A percentile compares a stretch with the other conserved stretches of the same genome.
Conservation (phyloP, 2,113 vertebrate genomes). For the Sinocyclocheilus anshuiensis region DNA sequence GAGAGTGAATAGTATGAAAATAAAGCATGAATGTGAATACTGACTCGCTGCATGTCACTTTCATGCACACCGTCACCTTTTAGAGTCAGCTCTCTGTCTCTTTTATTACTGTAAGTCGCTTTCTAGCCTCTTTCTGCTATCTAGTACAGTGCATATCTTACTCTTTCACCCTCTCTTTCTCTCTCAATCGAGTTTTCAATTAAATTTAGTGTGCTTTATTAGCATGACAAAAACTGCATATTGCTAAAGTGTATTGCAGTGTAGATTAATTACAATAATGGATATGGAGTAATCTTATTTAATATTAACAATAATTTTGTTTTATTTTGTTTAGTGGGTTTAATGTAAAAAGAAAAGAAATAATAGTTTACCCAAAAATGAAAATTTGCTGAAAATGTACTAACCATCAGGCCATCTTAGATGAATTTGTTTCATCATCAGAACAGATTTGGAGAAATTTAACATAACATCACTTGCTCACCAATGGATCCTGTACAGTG, state of each 20-base stretch:
- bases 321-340: too few species aligned
- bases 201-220: not conserved
- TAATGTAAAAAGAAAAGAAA: too few species aligned
- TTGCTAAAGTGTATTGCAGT: not conserved
- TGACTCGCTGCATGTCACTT: conserved; percentile 42
- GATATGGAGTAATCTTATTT: not conserved
- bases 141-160: not conserved
- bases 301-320: too few species aligned
- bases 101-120: not conserved
- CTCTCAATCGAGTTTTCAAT: not conserved
- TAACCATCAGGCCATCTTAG: too few species aligned
- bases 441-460: too few species aligned
- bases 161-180: not conserved
- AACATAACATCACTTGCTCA: too few species aligned
- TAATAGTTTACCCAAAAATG: too few species aligned
- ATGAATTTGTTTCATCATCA: too few species aligned
- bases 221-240: not conserved
- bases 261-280: not conserved
- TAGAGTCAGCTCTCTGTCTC: not conserved
- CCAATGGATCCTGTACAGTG: too few species aligned
- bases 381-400: too few species aligned
- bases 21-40: conserved; percentile 42
- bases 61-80: conserved; percentile 24
- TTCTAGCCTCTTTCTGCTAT: not conserved
- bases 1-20: conserved; percentile 44